phyloP scores from a whole-genome alignment of 1,140 invertebrate species.

The Apolygus lucorum region DNA sequence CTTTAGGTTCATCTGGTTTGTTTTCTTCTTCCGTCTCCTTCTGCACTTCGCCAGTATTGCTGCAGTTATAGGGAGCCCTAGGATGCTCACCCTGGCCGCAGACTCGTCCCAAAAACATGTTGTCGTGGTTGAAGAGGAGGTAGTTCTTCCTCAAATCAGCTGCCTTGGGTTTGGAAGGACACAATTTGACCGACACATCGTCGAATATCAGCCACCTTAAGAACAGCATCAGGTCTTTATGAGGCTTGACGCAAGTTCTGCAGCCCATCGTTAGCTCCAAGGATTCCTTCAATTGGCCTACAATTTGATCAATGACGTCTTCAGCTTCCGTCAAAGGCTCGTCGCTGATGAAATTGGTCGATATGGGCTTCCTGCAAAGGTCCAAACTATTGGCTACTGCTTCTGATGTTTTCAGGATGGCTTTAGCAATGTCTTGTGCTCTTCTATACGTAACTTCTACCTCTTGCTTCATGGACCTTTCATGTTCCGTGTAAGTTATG shows the following conservation, averaged over 20 bases:
- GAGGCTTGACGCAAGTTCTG: conserved; percentile 1
- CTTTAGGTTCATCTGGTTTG: too few relatives aligned
- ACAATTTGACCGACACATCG: conserved; percentile 8
- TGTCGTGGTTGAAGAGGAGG: neutral
- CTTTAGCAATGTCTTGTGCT: neutral
- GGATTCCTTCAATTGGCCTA: neutral
- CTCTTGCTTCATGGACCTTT: neutral
- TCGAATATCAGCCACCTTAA: neutral
- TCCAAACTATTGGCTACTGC: neutral
- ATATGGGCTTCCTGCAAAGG: neutral
- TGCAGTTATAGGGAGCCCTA: neutral
- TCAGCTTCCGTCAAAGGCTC: conserved; percentile 5
- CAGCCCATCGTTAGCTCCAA: neutral
- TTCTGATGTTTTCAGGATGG: neutral
- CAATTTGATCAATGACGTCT: conserved; percentile 4
- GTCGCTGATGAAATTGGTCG: conserved; percentile 1
- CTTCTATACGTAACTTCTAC: neutral
- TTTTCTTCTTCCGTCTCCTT: too few relatives aligned
- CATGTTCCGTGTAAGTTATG: neutral
- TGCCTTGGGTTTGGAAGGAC: neutral
- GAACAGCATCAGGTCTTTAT: conserved; percentile 2
- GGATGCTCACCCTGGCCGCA: neutral
- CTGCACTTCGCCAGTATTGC: neutral
- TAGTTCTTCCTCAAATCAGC: neutral
- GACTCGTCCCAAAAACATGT: neutral